A percentile compares a stretch with the other conserved stretches of the same genome.
Evolutionary conservation across 2,888 invertebrate species (phyloP).

Genomic region (Coleophora deauratella): DNA sequence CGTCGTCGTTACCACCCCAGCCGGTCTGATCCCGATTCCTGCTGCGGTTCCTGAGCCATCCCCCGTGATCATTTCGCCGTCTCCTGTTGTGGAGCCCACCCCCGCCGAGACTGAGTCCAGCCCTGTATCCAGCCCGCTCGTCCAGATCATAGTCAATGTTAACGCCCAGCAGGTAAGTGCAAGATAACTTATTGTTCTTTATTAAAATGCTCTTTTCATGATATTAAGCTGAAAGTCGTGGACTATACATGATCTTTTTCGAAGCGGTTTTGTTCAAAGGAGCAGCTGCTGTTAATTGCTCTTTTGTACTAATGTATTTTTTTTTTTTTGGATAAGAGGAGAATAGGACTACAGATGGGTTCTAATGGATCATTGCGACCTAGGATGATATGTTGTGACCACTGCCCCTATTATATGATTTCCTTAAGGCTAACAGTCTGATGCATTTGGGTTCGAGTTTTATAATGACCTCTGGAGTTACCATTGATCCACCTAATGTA

Average conservation of each 20-base stretch:
- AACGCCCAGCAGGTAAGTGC: conserved; percentile 22
- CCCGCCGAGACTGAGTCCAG: conserved; percentile 19
- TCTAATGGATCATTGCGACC: neutral
- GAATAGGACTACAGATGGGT: too few species aligned
- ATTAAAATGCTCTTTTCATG: neutral
- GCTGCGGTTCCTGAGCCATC: conserved; percentile 9
- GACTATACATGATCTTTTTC: too few species aligned
- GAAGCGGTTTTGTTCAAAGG: too few species aligned
- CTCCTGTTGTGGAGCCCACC: conserved; percentile 16
- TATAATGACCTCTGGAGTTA: too few species aligned
- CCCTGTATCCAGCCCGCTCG: conserved; percentile 31
- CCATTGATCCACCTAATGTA: too few species aligned
- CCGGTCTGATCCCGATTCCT: conserved; percentile 13
- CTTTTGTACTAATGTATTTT: too few species aligned
- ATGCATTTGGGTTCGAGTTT: too few species aligned
- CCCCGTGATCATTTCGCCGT: conserved; percentile 15
- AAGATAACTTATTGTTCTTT: neutral
- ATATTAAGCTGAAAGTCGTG: neutral
- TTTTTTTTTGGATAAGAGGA: too few species aligned
- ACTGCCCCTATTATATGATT: too few species aligned
- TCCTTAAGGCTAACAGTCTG: too few species aligned
- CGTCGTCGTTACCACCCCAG: conserved; percentile 7
- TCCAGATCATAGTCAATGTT: conserved; percentile 40
- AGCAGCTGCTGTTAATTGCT: too few species aligned
- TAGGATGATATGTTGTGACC: too few species aligned